Conservation (phyloP, 2,113 vertebrate species). For the Poeciliopsis prolifica region DNA sequence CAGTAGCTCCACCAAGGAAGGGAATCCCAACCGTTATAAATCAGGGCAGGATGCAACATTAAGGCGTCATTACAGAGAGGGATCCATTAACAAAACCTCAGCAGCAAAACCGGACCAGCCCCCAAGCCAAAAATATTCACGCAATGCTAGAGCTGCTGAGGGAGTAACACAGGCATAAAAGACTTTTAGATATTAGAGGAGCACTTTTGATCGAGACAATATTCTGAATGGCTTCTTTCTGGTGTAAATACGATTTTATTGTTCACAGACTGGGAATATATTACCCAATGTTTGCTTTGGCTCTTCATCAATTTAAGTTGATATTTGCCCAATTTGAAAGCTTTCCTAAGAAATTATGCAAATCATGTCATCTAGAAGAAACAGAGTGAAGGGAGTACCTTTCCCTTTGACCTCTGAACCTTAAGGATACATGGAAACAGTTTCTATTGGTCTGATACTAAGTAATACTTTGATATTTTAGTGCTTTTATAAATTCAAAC, state of each 20-base stretch:
- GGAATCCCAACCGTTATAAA: conserved; percentile 67
- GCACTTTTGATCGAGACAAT: conserved; percentile 16
- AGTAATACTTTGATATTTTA: no score
- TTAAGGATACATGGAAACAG: background rate
- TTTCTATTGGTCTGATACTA: background rate
- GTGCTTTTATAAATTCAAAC: no score
- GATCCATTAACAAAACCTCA: conserved; percentile 43
- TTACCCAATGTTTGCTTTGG: background rate
- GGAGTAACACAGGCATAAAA: conserved; percentile 12
- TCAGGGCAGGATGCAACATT: conserved; percentile 46
- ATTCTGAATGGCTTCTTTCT: conserved; percentile 19
- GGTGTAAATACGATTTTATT: background rate
- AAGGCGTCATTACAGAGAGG: conserved; percentile 40
- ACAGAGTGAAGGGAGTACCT: no score
- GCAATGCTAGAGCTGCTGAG: conserved; percentile 25
- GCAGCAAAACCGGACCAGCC: conserved; percentile 13
- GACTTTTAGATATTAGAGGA: background rate
- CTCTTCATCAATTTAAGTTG: background rate
- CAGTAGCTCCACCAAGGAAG: conserved; percentile 68
- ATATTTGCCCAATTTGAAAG: background rate
- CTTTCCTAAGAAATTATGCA: no score
- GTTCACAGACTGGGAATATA: background rate
- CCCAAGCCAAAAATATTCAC: conserved; percentile 21
- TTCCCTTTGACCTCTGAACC: no score
- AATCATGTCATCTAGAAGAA: no score